A percentile compares a stretch with the other conserved stretches of the same genome.
These are phyloP conservation scores for Halcyon malimbica DNA, from an alignment of 2,113 vertebrate genomes.

Conservation along the genomic window DNA sequence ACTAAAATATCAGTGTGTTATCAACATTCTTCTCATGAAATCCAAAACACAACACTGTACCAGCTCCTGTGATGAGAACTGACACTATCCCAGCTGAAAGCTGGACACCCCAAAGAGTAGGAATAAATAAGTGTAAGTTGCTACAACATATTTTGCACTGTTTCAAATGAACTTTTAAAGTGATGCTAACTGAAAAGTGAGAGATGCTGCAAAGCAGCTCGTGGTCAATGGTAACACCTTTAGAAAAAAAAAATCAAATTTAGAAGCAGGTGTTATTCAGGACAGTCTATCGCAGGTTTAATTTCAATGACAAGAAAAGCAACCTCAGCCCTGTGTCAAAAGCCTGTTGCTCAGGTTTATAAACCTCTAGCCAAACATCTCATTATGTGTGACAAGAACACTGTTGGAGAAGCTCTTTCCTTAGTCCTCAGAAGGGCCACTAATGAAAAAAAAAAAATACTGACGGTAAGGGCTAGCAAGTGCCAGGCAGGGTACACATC, in stretches of 20 bases:
- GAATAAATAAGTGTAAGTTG: neutral
- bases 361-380: neutral
- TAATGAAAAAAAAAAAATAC: neutral
- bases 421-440: neutral
- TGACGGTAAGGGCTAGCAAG: neutral
- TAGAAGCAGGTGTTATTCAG: neutral
- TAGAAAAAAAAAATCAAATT: neutral
- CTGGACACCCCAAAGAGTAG: neutral
- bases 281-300: neutral
- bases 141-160: neutral
- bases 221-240: neutral
- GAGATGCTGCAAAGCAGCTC: neutral
- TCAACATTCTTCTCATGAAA: neutral
- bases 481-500: neutral
- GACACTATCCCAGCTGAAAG: neutral
- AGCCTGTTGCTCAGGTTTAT: neutral
- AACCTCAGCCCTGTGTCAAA: neutral
- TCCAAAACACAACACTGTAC: neutral
- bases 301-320: neutral
- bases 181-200: accelerated
- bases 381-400: accelerated
- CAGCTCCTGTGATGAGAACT: neutral
- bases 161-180: neutral
- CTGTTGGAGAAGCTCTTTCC: neutral
- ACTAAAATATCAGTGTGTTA: neutral